These are phyloP conservation scores for Tapirus terrestris DNA, from an alignment of 2,113 vertebrate genomes.

Conservation along the genomic window DNA sequence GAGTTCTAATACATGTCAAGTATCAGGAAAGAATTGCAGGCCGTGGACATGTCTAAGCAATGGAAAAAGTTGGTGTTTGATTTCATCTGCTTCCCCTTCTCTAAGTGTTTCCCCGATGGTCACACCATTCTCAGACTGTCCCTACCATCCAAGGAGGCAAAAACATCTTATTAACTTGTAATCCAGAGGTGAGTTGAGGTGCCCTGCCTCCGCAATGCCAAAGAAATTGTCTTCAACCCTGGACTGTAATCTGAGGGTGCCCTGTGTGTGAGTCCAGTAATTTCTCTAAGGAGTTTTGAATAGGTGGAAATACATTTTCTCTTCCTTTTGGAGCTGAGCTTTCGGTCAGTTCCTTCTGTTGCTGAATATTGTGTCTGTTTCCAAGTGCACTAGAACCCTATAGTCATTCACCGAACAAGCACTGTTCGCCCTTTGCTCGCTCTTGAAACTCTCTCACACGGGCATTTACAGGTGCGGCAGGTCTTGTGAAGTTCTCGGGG, in stretches of 20 bases:
- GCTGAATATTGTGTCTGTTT: not conserved
- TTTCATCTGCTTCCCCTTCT: not conserved
- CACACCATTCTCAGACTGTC: not conserved
- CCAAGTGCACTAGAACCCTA: not conserved
- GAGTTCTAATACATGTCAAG: not conserved
- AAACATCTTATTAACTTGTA: not conserved
- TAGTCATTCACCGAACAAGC: not conserved
- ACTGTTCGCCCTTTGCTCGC: too few relatives aligned
- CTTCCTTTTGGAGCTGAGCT: not conserved
- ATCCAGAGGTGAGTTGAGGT: not conserved
- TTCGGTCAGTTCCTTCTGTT: not conserved
- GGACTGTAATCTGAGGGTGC: not conserved
- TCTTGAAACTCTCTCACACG: not conserved
- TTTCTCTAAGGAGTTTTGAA: not conserved
- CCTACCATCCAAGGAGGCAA: not conserved
- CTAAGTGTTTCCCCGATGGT: accelerated
- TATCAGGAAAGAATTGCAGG: not conserved
- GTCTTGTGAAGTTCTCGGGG: not conserved
- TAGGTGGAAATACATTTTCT: not conserved
- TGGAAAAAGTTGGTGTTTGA: not conserved
- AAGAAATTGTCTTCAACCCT: not conserved
- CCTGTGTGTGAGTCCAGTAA: not conserved
- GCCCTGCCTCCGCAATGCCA: not conserved
- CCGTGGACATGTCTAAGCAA: not conserved
- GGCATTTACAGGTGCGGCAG: too few relatives aligned